A percentile compares a stretch with the other conserved stretches of the same genome.
Evolutionary conservation across 2,113 vertebrate species (phyloP).

Genomic region (Naja naja): DNA sequence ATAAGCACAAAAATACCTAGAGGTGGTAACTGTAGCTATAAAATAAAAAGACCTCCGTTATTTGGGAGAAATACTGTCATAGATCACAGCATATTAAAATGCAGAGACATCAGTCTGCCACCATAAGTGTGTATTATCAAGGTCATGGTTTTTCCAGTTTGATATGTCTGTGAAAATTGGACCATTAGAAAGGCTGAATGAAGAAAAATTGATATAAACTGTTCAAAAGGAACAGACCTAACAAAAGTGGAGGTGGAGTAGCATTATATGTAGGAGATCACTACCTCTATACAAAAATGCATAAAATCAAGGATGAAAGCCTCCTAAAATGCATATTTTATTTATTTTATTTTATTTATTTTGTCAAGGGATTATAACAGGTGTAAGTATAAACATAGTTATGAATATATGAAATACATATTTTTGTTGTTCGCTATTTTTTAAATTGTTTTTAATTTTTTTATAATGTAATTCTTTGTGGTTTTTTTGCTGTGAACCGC

Average conservation of each 20-base stretch:
- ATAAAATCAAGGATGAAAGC: neutral
- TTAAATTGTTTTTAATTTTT: no score
- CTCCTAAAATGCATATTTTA: no score
- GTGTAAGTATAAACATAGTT: no score
- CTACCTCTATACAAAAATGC: neutral
- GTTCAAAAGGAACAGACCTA: neutral
- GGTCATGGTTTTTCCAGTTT: neutral
- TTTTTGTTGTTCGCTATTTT: no score
- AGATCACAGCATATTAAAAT: neutral
- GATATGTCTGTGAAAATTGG: neutral
- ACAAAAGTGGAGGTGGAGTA: neutral
- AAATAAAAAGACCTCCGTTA: neutral
- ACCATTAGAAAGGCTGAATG: neutral
- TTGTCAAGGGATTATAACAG: no score
- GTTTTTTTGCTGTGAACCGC: no score
- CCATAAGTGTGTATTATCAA: neutral
- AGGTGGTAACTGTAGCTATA: neutral
- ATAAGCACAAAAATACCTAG: neutral
- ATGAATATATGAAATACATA: no score
- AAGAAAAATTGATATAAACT: neutral
- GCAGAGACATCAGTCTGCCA: neutral
- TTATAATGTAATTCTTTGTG: no score
- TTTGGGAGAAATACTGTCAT: neutral
- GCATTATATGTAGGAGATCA: neutral
- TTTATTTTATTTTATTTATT: no score